Conservation (phyloP, 2,888 invertebrate genomes). For the Craniophora ligustri region DNA sequence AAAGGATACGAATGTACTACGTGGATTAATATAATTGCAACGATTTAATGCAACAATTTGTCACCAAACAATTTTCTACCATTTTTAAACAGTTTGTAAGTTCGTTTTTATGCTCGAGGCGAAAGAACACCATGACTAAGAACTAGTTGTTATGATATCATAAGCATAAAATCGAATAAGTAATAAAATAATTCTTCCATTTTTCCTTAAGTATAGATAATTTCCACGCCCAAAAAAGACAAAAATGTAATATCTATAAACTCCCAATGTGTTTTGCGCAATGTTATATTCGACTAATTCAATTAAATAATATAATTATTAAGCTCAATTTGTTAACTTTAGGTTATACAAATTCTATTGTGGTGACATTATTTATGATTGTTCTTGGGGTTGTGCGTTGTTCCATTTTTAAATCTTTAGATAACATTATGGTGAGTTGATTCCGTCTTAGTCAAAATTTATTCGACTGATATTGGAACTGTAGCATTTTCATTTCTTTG, state of each 20-base stretch:
- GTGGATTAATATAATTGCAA: conserved; percentile 25
- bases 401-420: conserved; percentile 69
- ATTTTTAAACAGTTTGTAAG: conserved; percentile 60
- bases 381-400: conserved; percentile 82
- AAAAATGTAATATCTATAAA: conserved; percentile 48
- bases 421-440: conserved; percentile 69
- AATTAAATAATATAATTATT: conserved; percentile 60
- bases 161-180: conserved; percentile 74
- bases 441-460: conserved; percentile 80
- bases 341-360: conserved; percentile 76
- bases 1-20: conserved; percentile 14
- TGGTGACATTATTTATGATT: conserved; percentile 65
- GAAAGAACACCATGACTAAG: conserved; percentile 69
- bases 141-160: conserved; percentile 52
- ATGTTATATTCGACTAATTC: conserved; percentile 56
- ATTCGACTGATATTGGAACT: conserved; percentile 73
- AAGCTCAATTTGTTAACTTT: conserved; percentile 83
- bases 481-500: conserved; percentile 61
- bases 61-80: conserved; percentile 66
- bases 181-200: conserved; percentile 63
- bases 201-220: conserved; percentile 51
- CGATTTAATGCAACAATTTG: conserved; percentile 54
- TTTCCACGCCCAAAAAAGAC: conserved; percentile 53
- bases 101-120: conserved; percentile 71
- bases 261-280: conserved; percentile 36